Percentiles rank a stretch among this genome's conserved stretches.
phyloP scores from a whole-genome alignment of 2,888 invertebrate genomes.

The Oligia strigilis region DNA sequence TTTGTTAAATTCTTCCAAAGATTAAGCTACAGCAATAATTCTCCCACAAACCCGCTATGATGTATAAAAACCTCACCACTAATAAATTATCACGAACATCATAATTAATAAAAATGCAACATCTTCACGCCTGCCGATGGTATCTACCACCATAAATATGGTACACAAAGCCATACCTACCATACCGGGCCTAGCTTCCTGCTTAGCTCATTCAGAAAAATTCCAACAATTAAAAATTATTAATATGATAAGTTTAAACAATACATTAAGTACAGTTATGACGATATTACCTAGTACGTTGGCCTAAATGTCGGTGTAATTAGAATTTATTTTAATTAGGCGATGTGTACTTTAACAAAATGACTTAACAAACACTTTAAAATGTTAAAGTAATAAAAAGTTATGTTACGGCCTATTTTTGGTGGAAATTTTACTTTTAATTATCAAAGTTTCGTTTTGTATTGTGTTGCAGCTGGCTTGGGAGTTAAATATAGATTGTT shows the following conservation, averaged over 20 bases:
- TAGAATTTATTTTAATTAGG: slow-evolving; percentile 54
- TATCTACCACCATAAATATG: slow-evolving; percentile 62
- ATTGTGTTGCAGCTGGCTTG: slow-evolving; percentile 2
- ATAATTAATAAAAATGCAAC: slow-evolving; percentile 59
- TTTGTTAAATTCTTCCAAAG: slow-evolving; percentile 11
- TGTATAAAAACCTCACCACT: slow-evolving; percentile 23
- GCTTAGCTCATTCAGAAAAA: slow-evolving; percentile 48
- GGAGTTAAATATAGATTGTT: slow-evolving; percentile 13
- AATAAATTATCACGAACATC: slow-evolving; percentile 47
- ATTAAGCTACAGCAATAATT: slow-evolving; percentile 1
- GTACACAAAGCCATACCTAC: slow-evolving; percentile 46
- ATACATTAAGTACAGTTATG: slow-evolving; percentile 43
- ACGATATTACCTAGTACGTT: slow-evolving; percentile 35
- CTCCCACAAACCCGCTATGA: slow-evolving; percentile 16
- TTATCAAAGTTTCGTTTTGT: slow-evolving; percentile 6
- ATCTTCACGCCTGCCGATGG: slow-evolving; percentile 55
- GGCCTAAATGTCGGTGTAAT: slow-evolving; percentile 38
- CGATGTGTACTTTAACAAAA: slow-evolving; percentile 36
- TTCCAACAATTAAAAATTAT: slow-evolving; percentile 46
- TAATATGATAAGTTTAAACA: slow-evolving; percentile 52
- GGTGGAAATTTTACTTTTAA: slow-evolving; percentile 17
- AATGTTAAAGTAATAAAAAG: slow-evolving; percentile 30
- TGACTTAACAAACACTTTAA: slow-evolving; percentile 45
- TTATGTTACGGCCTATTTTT: slow-evolving; percentile 7
- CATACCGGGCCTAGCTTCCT: slow-evolving; percentile 53